Conservation (phyloP, 2,888 invertebrate genomes). For the Ephialtes manifestator region DNA sequence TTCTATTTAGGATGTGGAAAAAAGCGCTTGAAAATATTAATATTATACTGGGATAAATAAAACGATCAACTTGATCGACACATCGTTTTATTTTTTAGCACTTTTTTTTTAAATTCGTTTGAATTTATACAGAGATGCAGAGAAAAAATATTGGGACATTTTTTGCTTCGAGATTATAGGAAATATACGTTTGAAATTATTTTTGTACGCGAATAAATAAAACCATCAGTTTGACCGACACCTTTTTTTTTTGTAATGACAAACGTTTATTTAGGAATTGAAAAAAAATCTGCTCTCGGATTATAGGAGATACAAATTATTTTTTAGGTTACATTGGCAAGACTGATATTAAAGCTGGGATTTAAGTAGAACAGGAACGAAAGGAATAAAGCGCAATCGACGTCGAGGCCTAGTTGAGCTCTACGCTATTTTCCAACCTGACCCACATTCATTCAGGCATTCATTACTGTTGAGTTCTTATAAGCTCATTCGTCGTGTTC, state of each 20-base stretch:
- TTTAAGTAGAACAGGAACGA: constrained; percentile 29
- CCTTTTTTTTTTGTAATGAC: no score
- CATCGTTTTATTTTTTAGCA: no score
- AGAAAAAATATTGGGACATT: no score
- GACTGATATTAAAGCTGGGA: constrained; percentile 5
- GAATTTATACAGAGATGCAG: no score
- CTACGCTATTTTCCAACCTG: constrained; percentile 54
- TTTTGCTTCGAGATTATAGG: no score
- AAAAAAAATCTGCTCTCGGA: no score
- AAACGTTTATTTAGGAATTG: no score
- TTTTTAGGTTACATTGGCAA: not conserved
- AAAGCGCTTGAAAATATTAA: not conserved
- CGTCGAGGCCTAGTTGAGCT: constrained; percentile 24
- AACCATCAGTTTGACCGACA: no score
- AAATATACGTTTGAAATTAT: not conserved
- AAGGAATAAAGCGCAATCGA: constrained; percentile 31
- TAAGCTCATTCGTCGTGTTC: constrained; percentile 49
- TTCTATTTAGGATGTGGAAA: no score
- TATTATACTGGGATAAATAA: not conserved
- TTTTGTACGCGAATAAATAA: not conserved
- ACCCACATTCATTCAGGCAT: constrained; percentile 68
- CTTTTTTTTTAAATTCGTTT: not conserved
- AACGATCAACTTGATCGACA: not conserved
- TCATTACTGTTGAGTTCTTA: constrained; percentile 60
- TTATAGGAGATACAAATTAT: not conserved